Conservation (phyloP, 2,888 invertebrate species). For the Stratiomys singularior region DNA sequence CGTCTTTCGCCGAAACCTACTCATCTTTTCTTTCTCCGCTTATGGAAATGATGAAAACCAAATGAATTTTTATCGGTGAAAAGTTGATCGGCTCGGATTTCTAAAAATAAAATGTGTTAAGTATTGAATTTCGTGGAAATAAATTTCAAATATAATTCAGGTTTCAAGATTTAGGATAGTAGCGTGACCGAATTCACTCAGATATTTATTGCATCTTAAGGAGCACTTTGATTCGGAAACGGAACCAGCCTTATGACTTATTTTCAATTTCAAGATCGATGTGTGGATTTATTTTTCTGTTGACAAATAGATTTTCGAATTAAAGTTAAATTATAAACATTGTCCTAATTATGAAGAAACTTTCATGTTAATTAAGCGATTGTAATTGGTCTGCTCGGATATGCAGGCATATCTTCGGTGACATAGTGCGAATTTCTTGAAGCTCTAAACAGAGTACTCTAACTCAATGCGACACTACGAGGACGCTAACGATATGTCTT, state of each 20-base stretch:
- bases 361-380: no score
- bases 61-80: conserved; percentile 32
- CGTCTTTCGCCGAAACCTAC: neutral
- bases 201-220: conserved; percentile 1
- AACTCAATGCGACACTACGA: no score
- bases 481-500: no score
- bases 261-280: no score
- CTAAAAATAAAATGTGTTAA: conserved; percentile 37
- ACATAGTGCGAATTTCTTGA: no score
- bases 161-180: neutral
- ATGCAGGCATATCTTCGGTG: no score
- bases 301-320: no score
- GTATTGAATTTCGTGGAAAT: neutral
- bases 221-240: neutral
- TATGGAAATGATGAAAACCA: conserved; percentile 15
- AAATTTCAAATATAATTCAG: conserved; percentile 16
- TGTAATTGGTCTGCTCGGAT: no score
- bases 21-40: neutral
- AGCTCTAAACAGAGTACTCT: no score
- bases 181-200: neutral
- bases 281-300: no score
- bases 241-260: neutral
- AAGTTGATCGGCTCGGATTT: conserved; percentile 15
- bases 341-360: no score
- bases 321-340: no score